Evolutionary conservation across 2,113 vertebrate species (phyloP).

Genomic region (Eleginops maclovinus): DNA sequence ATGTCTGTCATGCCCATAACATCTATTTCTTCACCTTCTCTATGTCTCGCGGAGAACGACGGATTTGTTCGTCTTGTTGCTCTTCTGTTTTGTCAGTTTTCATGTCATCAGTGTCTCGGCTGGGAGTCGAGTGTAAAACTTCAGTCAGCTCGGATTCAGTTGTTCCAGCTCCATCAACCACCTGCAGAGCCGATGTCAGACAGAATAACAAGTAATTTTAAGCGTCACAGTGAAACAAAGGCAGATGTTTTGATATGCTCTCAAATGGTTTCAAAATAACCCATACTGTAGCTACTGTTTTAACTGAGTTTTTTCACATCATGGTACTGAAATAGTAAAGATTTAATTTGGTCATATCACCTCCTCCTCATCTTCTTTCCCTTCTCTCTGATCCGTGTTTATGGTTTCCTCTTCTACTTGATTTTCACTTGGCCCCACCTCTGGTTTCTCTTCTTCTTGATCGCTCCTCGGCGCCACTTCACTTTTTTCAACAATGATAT

Average conservation of each 20-base stretch:
- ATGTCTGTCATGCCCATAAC: not conserved
- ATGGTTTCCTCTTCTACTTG: conserved; percentile 4
- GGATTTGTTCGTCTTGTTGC: not conserved
- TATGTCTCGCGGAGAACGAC: conserved; percentile 5
- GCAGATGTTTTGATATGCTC: not conserved
- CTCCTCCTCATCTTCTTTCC: conserved; percentile 46
- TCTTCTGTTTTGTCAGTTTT: conserved; percentile 42
- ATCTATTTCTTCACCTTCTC: conserved; percentile 57
- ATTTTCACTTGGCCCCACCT: not conserved
- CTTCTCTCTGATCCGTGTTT: conserved; percentile 1
- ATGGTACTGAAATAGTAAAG: not conserved
- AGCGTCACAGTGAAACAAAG: not conserved
- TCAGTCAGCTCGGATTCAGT: conserved; percentile 30
- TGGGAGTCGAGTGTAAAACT: not conserved
- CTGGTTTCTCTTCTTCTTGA: conserved; percentile 26
- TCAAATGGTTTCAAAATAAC: not conserved
- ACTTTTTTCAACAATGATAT: conserved; percentile 1
- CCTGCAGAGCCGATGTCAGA: conserved; percentile 40
- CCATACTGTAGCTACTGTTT: no score
- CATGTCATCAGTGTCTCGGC: conserved; percentile 19
- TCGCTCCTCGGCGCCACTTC: not conserved
- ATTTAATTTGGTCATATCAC: conserved; percentile 27
- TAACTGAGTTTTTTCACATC: not conserved
- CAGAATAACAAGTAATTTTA: conserved; percentile 6
- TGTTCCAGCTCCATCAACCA: conserved; percentile 1